Percentiles rank a stretch among this genome's conserved stretches.
These are phyloP conservation scores for Nudaria mundana DNA, from an alignment of 2,888 invertebrate genomes.

Conservation along the genomic window DNA sequence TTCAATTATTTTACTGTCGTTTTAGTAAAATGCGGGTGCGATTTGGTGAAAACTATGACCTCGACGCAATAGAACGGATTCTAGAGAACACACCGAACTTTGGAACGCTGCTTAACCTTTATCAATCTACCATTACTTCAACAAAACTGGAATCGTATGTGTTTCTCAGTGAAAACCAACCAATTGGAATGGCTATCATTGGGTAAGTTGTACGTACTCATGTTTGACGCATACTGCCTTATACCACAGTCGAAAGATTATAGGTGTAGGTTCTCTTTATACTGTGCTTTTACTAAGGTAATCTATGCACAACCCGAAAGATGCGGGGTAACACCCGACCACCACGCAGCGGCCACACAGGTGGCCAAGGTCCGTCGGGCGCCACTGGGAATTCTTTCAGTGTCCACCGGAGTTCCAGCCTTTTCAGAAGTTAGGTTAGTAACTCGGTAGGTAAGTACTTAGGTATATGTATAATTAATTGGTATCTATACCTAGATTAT, in stretches of 20 bases:
- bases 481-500: no score
- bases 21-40: constrained; percentile 54
- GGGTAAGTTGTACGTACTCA: constrained; percentile 55
- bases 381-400: no score
- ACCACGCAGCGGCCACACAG: no score
- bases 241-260: no score
- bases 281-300: no score
- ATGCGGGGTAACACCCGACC: no score
- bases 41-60: constrained; percentile 53
- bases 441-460: not conserved
- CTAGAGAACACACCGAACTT: constrained; percentile 52
- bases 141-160: constrained; percentile 44
- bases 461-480: no score
- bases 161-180: constrained; percentile 60
- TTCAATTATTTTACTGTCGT: not conserved
- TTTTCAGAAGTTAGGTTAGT: no score
- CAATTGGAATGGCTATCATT: constrained; percentile 70
- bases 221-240: no score
- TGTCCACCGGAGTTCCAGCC: no score
- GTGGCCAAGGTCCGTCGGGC: no score
- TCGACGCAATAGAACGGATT: constrained; percentile 36
- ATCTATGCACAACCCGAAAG: no score
- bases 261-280: not conserved
- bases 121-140: constrained; percentile 44
- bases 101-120: constrained; percentile 43